phyloP scores from a whole-genome alignment of 2,888 invertebrate species.

The Perithous albicinctus region DNA sequence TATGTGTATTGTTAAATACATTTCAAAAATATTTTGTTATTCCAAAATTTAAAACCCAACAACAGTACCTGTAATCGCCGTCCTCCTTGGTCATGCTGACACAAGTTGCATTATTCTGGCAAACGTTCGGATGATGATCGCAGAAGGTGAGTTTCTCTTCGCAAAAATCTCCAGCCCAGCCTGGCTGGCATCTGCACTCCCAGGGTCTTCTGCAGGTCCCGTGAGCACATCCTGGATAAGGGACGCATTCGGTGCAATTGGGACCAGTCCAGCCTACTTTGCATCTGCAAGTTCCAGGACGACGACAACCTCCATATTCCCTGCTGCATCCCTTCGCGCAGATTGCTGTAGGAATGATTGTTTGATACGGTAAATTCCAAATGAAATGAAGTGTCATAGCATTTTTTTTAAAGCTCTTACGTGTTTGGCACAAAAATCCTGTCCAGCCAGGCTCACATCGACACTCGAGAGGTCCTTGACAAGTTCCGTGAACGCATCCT shows the following conservation, averaged over 20 bases:
- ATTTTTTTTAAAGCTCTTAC: constrained; percentile 86
- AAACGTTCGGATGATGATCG: constrained; percentile 90
- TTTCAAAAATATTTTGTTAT: not conserved
- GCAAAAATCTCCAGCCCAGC: constrained; percentile 97
- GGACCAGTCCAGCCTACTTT: constrained; percentile 95
- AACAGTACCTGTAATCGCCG: constrained; percentile 90
- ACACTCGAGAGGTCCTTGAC: constrained; percentile 95
- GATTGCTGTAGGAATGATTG: constrained; percentile 88
- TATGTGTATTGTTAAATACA: too few relatives aligned
- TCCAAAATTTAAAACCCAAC: not conserved
- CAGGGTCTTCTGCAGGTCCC: constrained; percentile 94
- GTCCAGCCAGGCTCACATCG: constrained; percentile 96
- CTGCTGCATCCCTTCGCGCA: constrained; percentile 93
- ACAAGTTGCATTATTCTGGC: constrained; percentile 93
- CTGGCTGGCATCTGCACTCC: constrained; percentile 95
- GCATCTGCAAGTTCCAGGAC: constrained; percentile 93
- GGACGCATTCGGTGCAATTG: constrained; percentile 90
- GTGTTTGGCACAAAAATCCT: constrained; percentile 94
- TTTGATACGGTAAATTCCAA: not conserved
- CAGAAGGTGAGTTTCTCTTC: constrained; percentile 96
- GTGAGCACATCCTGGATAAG: constrained; percentile 95
- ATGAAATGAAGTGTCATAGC: not conserved
- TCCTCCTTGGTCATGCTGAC: constrained; percentile 91
- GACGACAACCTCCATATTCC: constrained; percentile 93
- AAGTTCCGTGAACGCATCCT: constrained; percentile 96